phyloP scores from a whole-genome alignment of 2,797 vertebrate genomes.

The Pterois miles region DNA sequence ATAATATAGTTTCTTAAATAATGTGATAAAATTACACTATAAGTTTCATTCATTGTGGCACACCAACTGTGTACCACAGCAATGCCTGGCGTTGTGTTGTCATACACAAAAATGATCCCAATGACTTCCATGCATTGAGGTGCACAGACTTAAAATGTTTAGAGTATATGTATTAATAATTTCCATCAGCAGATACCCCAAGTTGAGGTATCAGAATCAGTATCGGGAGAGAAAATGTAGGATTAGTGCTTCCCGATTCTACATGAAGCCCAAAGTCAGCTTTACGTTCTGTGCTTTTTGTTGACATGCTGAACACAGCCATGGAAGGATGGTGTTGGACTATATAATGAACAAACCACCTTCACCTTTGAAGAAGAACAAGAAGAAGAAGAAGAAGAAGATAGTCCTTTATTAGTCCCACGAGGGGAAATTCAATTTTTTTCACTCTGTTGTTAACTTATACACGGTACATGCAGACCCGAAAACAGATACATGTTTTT shows the following conservation, averaged over 20 bases:
- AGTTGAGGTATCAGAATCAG: not conserved
- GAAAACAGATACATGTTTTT: no score
- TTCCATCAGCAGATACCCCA: not conserved
- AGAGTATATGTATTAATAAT: not conserved
- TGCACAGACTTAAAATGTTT: not conserved
- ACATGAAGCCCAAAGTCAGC: not conserved
- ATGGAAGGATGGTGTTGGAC: not conserved
- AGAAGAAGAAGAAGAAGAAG: no score
- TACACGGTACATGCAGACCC: no score
- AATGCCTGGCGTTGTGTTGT: not conserved
- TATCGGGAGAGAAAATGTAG: not conserved
- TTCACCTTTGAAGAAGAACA: not conserved
- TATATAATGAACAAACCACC: not conserved
- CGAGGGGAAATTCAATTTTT: no score
- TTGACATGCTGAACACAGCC: not conserved
- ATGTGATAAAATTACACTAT: not conserved
- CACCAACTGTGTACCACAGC: not conserved
- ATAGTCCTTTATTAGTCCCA: no score
- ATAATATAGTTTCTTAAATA: not conserved
- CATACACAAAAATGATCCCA: not conserved
- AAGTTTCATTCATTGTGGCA: not conserved
- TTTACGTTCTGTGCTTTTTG: not conserved
- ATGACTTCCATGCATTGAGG: not conserved
- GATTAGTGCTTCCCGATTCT: not conserved
- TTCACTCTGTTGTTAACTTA: no score